Evolutionary conservation across 92 coral and sea anemone genomes (phyloP).

Genomic region (Montipora capitata): DNA sequence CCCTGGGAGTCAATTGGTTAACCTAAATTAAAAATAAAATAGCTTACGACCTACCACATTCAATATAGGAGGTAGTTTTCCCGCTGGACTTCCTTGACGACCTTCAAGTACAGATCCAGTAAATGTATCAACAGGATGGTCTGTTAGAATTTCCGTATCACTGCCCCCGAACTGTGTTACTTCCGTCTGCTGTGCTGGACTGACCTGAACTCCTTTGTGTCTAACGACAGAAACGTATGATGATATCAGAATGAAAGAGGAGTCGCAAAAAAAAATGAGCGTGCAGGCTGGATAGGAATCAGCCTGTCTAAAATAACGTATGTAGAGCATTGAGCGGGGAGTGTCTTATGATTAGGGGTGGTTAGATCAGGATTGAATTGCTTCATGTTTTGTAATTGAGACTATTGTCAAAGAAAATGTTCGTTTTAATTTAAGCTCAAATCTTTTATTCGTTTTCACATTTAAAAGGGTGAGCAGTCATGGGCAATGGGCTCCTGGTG

Average conservation of each 20-base stretch:
- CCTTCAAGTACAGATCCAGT: conserved; percentile 65
- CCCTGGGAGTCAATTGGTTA: too few species aligned
- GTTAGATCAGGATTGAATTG: too few species aligned
- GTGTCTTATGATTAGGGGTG: too few species aligned
- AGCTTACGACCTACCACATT: conserved; percentile 53
- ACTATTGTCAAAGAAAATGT: too few species aligned
- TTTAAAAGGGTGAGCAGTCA: too few species aligned
- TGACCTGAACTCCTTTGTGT: conserved; percentile 92
- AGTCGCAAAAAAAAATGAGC: neutral
- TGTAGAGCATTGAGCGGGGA: too few species aligned
- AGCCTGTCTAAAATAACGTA: too few species aligned
- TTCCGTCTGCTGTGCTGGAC: conserved; percentile 89
- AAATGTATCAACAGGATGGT: conserved; percentile 49
- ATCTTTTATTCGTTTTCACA: too few species aligned
- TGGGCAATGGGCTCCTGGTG: too few species aligned
- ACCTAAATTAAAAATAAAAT: neutral
- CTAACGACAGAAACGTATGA: conserved; percentile 38
- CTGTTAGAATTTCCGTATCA: conserved; percentile 80
- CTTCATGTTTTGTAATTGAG: too few species aligned
- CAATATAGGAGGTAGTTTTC: conserved; percentile 88
- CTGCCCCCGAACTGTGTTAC: conserved; percentile 73
- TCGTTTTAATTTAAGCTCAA: too few species aligned
- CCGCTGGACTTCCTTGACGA: conserved; percentile 89
- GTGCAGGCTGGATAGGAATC: too few species aligned
- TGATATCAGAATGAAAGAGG: neutral